A percentile compares a stretch with the other conserved stretches of the same genome.
phyloP scores from a whole-genome alignment of 2,113 vertebrate species.

The Dromiciops gliroides region DNA sequence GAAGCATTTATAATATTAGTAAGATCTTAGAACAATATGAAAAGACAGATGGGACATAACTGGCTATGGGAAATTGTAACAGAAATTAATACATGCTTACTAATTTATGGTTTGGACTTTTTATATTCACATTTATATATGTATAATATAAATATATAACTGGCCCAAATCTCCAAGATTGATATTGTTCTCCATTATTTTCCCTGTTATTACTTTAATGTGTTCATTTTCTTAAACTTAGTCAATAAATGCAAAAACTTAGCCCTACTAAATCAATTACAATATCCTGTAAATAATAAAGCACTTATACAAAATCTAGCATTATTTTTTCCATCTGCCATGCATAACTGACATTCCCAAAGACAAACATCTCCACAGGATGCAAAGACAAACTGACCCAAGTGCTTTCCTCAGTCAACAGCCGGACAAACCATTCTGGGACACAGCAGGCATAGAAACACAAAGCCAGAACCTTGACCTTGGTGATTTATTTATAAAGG shows the following conservation, averaged over 20 bases:
- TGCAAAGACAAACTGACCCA: background rate
- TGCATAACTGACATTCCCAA: background rate
- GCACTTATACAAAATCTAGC: background rate
- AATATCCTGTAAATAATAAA: constrained; percentile 22
- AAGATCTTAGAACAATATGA: background rate
- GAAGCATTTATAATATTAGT: background rate
- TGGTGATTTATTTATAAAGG: background rate
- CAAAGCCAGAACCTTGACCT: constrained; percentile 25
- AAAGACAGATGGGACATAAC: background rate
- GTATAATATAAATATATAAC: background rate
- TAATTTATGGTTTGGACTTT: background rate
- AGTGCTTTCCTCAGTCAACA: constrained; percentile 6
- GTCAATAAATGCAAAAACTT: background rate
- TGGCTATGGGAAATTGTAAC: background rate
- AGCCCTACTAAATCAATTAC: background rate
- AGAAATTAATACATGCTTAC: background rate
- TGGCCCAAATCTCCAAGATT: background rate
- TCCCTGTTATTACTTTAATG: background rate
- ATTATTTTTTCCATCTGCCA: background rate
- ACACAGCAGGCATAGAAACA: constrained; percentile 31
- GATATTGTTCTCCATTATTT: background rate
- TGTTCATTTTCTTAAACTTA: background rate
- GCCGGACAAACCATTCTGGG: background rate
- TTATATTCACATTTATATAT: background rate
- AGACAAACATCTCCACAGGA: constrained; percentile 26